Percentiles rank a stretch among this genome's conserved stretches.
phyloP scores from a whole-genome alignment of 1,140 invertebrate genomes.

The Nomia melanderi region DNA sequence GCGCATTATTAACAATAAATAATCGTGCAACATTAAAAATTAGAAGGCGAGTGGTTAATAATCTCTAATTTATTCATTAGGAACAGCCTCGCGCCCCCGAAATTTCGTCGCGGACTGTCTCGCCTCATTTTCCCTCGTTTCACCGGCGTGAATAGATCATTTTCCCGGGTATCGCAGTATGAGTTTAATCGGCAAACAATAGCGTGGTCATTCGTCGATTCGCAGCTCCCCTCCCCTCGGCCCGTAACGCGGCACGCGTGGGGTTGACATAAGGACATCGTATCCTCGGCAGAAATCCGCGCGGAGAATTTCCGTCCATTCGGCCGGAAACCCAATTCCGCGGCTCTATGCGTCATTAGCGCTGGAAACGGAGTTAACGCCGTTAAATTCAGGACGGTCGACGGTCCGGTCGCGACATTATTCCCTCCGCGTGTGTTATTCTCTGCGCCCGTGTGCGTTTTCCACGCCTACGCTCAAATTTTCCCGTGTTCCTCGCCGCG shows the following conservation, averaged over 20 bases:
- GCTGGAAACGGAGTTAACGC: conserved; percentile 74
- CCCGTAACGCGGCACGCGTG: conserved; percentile 1
- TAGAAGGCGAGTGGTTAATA: too few species aligned
- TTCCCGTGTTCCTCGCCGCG: too few species aligned
- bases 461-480: neutral
- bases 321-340: conserved; percentile 72
- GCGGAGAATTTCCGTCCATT: conserved; percentile 55
- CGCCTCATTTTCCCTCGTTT: neutral
- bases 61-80: too few species aligned
- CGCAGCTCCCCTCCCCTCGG: neutral
- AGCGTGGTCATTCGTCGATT: conserved; percentile 28
- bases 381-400: conserved; percentile 71
- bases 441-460: neutral
- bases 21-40: too few species aligned
- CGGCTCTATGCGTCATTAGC: conserved; percentile 77
- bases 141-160: conserved; percentile 58
- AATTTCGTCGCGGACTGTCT: neutral
- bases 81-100: too few species aligned
- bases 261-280: conserved; percentile 48
- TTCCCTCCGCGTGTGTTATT: conserved; percentile 54
- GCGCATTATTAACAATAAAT: too few species aligned
- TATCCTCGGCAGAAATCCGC: conserved; percentile 43
- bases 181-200: conserved; percentile 48
- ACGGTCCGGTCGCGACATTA: conserved; percentile 71
- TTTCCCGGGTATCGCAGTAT: conserved; percentile 44